phyloP scores from a whole-genome alignment of 2,113 vertebrate genomes.

The Cryptotis parvus region DNA sequence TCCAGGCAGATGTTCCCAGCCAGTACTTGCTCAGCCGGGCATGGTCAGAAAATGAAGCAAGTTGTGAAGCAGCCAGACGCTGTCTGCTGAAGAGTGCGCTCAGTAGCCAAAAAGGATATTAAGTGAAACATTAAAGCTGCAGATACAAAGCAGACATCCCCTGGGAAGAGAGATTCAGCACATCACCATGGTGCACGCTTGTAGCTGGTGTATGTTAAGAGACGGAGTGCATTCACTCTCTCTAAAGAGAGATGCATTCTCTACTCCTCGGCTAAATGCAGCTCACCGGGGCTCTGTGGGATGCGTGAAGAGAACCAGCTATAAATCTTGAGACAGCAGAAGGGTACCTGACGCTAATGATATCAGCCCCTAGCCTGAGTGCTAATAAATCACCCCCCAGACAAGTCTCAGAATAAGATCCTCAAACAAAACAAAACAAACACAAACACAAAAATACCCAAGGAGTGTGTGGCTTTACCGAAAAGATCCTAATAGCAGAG shows the following conservation, averaged over 20 bases:
- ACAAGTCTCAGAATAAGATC: constrained; percentile 73
- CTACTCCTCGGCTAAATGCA: constrained; percentile 79
- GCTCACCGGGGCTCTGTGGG: constrained; percentile 84
- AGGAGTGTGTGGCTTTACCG: constrained; percentile 65
- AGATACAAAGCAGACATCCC: constrained; percentile 83
- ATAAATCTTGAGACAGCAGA: constrained; percentile 83
- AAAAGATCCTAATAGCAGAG: constrained; percentile 74
- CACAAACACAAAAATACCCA: constrained; percentile 67
- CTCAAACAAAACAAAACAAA: constrained; percentile 68
- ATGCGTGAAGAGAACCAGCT: constrained; percentile 82
- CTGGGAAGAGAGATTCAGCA: constrained; percentile 79
- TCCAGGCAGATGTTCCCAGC: constrained; percentile 66
- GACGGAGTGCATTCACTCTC: constrained; percentile 74
- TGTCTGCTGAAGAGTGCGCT: constrained; percentile 75
- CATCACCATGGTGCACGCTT: constrained; percentile 73
- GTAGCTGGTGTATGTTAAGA: constrained; percentile 81
- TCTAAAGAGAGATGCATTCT: constrained; percentile 82
- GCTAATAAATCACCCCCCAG: constrained; percentile 81
- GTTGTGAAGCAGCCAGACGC: constrained; percentile 79
- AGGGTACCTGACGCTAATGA: constrained; percentile 83
- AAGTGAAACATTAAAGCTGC: constrained; percentile 85
- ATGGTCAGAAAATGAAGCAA: constrained; percentile 77
- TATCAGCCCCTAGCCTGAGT: constrained; percentile 75
- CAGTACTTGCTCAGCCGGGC: constrained; percentile 71
- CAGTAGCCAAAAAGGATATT: constrained; percentile 83